These are phyloP conservation scores for Drosophila borealis DNA, from an alignment of 2,888 invertebrate species.

Conservation along the genomic window DNA sequence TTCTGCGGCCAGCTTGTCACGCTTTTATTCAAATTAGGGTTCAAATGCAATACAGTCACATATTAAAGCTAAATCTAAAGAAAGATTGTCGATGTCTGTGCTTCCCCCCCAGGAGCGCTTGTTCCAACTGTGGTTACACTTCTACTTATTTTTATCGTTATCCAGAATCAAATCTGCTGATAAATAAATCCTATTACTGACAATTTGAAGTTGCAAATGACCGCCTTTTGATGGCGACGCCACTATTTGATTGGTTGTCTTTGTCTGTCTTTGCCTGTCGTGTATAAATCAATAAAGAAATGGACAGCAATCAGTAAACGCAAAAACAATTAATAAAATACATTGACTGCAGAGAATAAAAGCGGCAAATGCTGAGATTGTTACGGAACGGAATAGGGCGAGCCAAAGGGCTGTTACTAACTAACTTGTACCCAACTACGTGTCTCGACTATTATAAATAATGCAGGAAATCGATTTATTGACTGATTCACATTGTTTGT, in stretches of 20 bases:
- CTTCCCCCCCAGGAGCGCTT: too few species aligned
- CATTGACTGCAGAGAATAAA: slow-evolving; percentile 33
- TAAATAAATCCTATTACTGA: slow-evolving; percentile 5
- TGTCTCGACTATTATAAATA: slow-evolving; percentile 67
- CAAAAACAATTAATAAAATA: slow-evolving; percentile 64
- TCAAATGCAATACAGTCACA: too few species aligned
- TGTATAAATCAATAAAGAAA: slow-evolving; percentile 62
- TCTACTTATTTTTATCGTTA: too few species aligned
- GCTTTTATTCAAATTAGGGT: too few species aligned
- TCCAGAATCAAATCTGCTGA: background rate
- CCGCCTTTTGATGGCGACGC: background rate
- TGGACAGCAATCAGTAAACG: slow-evolving; percentile 60
- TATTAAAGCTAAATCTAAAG: too few species aligned
- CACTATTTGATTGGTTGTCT: slow-evolving; percentile 20
- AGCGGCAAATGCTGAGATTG: slow-evolving; percentile 47
- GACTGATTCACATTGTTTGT: slow-evolving; percentile 60
- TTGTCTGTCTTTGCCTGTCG: slow-evolving; percentile 14
- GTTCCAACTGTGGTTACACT: too few species aligned
- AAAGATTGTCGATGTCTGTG: too few species aligned
- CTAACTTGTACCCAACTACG: slow-evolving; percentile 47
- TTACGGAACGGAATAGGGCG: background rate
- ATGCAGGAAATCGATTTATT: slow-evolving; percentile 75
- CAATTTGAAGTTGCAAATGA: slow-evolving; percentile 11
- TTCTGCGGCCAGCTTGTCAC: too few species aligned
- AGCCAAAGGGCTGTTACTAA: slow-evolving; percentile 32